Evolutionary conservation across 2,113 vertebrate genomes (phyloP).

Genomic region (Callipepla californica): DNA sequence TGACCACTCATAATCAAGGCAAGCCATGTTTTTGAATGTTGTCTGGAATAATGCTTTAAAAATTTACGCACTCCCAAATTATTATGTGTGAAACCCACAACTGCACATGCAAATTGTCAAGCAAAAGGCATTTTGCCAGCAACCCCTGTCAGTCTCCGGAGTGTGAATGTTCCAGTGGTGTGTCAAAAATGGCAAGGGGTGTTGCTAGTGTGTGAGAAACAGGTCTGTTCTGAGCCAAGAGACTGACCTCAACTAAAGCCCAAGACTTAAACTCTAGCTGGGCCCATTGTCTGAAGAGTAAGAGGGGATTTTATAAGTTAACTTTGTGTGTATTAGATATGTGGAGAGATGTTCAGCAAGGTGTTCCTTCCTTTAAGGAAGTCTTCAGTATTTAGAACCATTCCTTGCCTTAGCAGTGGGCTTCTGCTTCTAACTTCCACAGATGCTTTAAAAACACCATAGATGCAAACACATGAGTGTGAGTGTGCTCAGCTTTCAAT

Average conservation of each 20-base stretch:
- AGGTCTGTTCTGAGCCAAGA: constrained; percentile 42
- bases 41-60: constrained; percentile 48
- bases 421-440: not conserved
- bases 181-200: constrained; percentile 56
- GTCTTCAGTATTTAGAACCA: not conserved
- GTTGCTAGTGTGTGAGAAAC: not conserved
- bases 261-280: constrained; percentile 43
- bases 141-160: constrained; percentile 21
- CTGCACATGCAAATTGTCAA: constrained; percentile 60
- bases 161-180: constrained; percentile 57
- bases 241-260: constrained; percentile 23
- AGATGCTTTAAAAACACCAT: not conserved
- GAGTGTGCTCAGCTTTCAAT: not conserved
- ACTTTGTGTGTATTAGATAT: not conserved
- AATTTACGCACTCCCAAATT: constrained; percentile 49
- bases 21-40: constrained; percentile 49
- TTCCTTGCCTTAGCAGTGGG: rapidly evolving
- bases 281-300: not conserved
- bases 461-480: not conserved
- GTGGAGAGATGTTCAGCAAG: not conserved
- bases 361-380: not conserved
- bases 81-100: constrained; percentile 71
- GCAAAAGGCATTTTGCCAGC: constrained; percentile 43
- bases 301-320: constrained; percentile 12
- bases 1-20: constrained; percentile 9